Evolutionary conservation across 2,888 invertebrate genomes (phyloP), one percentile per base, ranked within the genome.

Genomic region (Leptinotarsa peninsularis): DNA sequence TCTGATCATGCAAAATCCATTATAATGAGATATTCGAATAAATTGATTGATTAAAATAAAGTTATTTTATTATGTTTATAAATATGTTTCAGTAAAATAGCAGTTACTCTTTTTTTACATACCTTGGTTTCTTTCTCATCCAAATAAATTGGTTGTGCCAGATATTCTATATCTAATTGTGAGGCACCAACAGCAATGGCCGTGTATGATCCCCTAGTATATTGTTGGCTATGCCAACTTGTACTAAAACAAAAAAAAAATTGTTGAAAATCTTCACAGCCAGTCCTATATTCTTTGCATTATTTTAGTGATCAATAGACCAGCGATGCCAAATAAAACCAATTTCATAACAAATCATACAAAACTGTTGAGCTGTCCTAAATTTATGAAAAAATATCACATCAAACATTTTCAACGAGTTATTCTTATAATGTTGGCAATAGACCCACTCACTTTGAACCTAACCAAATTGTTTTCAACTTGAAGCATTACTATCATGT

Each of bases 101-200:
- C 23, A n/a, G 50, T 58, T 54, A 58, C 3, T n/a, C 17, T 18
- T 43, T n/a, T 4, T 71, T 21, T 50, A 54, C 84, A 84, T 86
- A 94, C 94, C 91, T 94, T 94, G 83, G 91, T 91, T 84, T 94
- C 92, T 84, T 92, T 92, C 80, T 93, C 92, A 86, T 92, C 91
- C 79, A 92, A 90, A 85, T 93, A 93, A 72, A 98, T 89, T 17
- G 98, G 98, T 85, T 95, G 94, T 71, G 95, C 95, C 84, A 98
- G 88, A 86, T 93, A 93, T 88, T 96, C 95, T 82, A 98, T 94
- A 86, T 98, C 97, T 85, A 94, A 91, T 88, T 96, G 95, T 83
- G 94, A 94, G 69, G 96, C 94, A 68, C 97, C 97, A 68, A 97
- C 93, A 73, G 95, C 95, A 85, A 98, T 95, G 68, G 96, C 95